Percentiles rank a stretch among this genome's conserved stretches.
Evolutionary conservation across 2,888 invertebrate species (phyloP).

Genomic region (Phengaris alcon): DNA sequence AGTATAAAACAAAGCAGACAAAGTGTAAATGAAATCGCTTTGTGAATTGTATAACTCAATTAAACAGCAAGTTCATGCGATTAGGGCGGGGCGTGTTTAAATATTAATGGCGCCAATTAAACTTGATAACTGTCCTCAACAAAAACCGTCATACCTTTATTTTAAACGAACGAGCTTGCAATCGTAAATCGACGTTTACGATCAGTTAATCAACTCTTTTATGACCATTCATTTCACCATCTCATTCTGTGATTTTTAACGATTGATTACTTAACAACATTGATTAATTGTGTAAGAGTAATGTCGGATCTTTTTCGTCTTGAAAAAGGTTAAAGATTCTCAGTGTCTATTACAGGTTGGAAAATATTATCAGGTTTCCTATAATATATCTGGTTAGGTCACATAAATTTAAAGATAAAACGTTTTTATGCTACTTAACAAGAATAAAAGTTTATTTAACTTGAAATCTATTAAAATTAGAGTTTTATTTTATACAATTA

Average conservation of each 20-base stretch:
- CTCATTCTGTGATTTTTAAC: constrained; percentile 16
- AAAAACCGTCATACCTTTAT: not conserved
- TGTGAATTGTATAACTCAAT: constrained; percentile 16
- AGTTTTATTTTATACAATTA: too few species aligned
- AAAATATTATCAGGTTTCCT: too few species aligned
- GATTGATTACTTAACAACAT: constrained; percentile 17
- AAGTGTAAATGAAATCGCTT: constrained; percentile 5
- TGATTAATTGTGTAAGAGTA: constrained; percentile 15
- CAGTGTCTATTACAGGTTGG: too few species aligned
- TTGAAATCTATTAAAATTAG: too few species aligned
- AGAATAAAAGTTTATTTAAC: too few species aligned
- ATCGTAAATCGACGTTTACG: constrained; percentile 21
- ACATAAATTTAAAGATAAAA: too few species aligned
- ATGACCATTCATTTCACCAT: constrained; percentile 7
- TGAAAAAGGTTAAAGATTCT: not conserved
- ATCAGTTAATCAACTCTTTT: constrained; percentile 21
- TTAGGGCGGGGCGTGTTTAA: constrained; percentile 19
- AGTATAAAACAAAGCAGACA: not conserved
- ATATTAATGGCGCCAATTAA: constrained; percentile 11
- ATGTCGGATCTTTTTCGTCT: not conserved
- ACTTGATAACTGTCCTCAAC: constrained; percentile 1
- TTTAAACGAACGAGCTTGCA: constrained; percentile 17
- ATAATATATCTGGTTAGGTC: too few species aligned
- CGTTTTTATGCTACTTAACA: too few species aligned
- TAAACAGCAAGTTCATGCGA: constrained; percentile 11